Percentiles rank a stretch among this genome's conserved stretches.
Evolutionary conservation across 2,113 vertebrate genomes (phyloP).

Genomic region (Pteronura brasiliensis): DNA sequence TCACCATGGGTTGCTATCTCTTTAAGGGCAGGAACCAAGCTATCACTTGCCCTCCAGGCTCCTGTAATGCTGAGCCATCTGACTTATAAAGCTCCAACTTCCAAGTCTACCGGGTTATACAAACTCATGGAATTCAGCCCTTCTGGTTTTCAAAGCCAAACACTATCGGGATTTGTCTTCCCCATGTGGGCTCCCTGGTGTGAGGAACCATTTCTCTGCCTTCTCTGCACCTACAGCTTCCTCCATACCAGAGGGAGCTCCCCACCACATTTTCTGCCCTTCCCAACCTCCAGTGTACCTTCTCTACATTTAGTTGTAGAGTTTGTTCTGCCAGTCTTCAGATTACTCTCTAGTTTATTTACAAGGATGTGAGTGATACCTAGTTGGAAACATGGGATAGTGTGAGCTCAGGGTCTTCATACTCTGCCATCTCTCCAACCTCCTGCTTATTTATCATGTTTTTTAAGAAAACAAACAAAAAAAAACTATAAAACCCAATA

Average conservation of each 20-base stretch:
- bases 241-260: neutral
- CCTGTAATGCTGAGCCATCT: neutral
- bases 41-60: neutral
- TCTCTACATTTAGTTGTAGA: neutral
- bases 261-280: neutral
- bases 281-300: neutral
- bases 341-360: neutral
- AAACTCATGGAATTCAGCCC: neutral
- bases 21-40: neutral
- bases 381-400: neutral
- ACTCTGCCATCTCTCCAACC: neutral
- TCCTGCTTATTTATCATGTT: neutral
- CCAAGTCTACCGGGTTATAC: neutral
- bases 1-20: neutral
- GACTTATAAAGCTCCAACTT: neutral
- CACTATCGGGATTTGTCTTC: neutral
- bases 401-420: neutral
- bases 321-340: neutral
- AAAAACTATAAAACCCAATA: neutral
- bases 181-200: neutral
- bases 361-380: neutral
- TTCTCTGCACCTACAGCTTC: neutral
- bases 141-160: neutral
- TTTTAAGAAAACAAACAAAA: neutral
- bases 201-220: neutral